Base-by-base conservation (phyloP, 2,113 vertebrate genomes). In the Labrus mixtus region DNA sequence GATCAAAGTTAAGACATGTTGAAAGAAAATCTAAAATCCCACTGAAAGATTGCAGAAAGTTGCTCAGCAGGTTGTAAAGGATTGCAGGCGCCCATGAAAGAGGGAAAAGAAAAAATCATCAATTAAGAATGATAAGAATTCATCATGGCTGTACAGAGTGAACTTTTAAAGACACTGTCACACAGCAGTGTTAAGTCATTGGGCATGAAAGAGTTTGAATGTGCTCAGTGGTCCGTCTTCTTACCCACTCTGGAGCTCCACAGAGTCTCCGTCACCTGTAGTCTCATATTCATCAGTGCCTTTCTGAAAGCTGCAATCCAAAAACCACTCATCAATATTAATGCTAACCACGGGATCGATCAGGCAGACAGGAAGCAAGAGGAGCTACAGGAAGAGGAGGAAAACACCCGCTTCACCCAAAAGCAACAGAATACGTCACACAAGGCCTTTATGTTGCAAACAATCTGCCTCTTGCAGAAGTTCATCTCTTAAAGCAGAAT, bases 271-370 rank as follows among this genome's bases (percentile, higher is more conserved):
- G 62, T 39, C 76, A 17, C 23, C 8, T 71, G 63, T 6, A 6
- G 65, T 1, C 22, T 66, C 79, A 25, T 53, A 73, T 16, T 58
- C 67, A 43, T 60, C 59, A 48, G 0, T 41, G 22, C 5, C 0
- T 46, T 17, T 53, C 45, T 9, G 0, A 84, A 19, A 16, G 79
- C 91, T 93, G 92, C 23, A 94, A 94, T 56, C 78, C 84, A 92
- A 86, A 69, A 88, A 79, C 76, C 19, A 83, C 54, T 66, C 2
- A 25, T 92, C 74, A 89, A 78, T 51, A 65, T 79, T 16, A 56
- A 17, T 22, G 54, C 8, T 39, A 0, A n/a, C 19, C 8, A 19
- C 10, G 8, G 19, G 19, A 10, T n/a, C 5, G 0, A 67, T 48
- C 64, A 69, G 0, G 51, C 2, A 64, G 39, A 65, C 7, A 75